phyloP scores from a whole-genome alignment of 2,888 invertebrate genomes.

The Hylaea fasciaria region DNA sequence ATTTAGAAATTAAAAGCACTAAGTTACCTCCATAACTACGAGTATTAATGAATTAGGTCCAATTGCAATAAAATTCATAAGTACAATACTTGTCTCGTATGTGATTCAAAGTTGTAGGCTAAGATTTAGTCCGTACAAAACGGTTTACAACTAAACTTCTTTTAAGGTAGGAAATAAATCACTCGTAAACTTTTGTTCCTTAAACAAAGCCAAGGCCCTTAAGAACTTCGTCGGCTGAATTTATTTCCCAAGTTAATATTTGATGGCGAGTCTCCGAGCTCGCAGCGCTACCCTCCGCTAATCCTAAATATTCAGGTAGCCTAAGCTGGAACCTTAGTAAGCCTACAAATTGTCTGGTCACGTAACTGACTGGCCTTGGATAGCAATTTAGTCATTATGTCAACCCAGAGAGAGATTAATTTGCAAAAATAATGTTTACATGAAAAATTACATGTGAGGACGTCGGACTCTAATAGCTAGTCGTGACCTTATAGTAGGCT shows the following conservation, averaged over 20 bases:
- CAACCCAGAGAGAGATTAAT: background rate
- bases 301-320: slow-evolving; percentile 12
- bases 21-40: too few relatives aligned
- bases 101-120: slow-evolving; percentile 4
- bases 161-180: slow-evolving; percentile 20
- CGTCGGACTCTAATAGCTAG: too few relatives aligned
- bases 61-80: too few relatives aligned
- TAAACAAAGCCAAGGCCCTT: slow-evolving; percentile 22
- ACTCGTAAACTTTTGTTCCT: slow-evolving; percentile 23
- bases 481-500: too few relatives aligned
- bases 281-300: slow-evolving; percentile 15
- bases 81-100: background rate
- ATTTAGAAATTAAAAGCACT: too few relatives aligned
- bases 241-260: slow-evolving; percentile 29
- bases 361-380: background rate
- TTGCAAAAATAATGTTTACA: background rate
- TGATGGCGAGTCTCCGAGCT: slow-evolving; percentile 21
- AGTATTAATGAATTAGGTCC: too few relatives aligned
- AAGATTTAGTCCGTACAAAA: background rate
- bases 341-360: background rate
- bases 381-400: background rate
- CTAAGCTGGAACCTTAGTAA: background rate
- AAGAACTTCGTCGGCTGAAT: slow-evolving; percentile 24
- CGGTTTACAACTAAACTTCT: slow-evolving; percentile 4
- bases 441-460: too few relatives aligned